Evolutionary conservation across 2,888 invertebrate species (phyloP).

Genomic region (Girardia tigrina): DNA sequence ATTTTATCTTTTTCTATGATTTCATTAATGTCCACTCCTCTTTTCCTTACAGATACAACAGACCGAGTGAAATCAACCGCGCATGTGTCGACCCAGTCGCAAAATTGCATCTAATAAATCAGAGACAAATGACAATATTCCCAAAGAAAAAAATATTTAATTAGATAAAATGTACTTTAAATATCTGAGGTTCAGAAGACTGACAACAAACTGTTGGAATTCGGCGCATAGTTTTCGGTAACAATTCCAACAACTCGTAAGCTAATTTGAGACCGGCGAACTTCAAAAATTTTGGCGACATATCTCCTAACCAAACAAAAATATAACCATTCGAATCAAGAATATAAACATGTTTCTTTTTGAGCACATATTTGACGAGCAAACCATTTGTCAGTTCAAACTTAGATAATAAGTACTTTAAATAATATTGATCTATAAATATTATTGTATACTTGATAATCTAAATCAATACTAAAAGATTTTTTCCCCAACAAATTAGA

Average conservation of each 20-base stretch:
- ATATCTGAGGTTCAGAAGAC: conserved; percentile 21
- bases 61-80: conserved; percentile 93
- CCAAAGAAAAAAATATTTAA: too few relatives aligned
- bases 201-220: background rate
- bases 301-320: conserved; percentile 95
- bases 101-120: conserved; percentile 87
- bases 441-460: too few relatives aligned
- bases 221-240: conserved; percentile 53
- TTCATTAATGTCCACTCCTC: conserved; percentile 75
- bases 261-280: conserved; percentile 92
- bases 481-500: too few relatives aligned
- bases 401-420: too few relatives aligned
- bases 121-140: too few relatives aligned
- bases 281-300: conserved; percentile 79
- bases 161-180: conserved; percentile 8
- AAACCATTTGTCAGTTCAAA: conserved; percentile 49
- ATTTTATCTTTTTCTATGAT: conserved; percentile 55
- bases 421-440: too few relatives aligned
- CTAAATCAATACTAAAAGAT: too few relatives aligned
- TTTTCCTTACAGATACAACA: conserved; percentile 83
- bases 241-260: conserved; percentile 85
- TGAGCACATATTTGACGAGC: conserved; percentile 63
- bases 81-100: conserved; percentile 95
- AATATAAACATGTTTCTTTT: conserved; percentile 83
- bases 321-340: conserved; percentile 82